These are phyloP conservation scores for Nematolebias whitei DNA, from an alignment of 2,113 vertebrate genomes.

Conservation along the genomic window DNA sequence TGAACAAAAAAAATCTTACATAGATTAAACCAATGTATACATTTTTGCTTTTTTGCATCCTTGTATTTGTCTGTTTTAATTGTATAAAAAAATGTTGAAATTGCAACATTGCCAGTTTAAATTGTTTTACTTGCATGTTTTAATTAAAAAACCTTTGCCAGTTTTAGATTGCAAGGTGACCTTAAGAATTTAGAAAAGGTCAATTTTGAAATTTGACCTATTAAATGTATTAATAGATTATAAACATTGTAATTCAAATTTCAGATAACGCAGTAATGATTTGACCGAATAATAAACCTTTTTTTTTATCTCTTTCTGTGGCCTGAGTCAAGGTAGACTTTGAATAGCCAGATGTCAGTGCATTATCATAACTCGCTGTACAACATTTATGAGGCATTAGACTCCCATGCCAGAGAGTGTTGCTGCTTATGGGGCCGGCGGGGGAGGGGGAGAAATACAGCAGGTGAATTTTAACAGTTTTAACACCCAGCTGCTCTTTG, in stretches of 20 bases:
- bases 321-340: constrained; percentile 32
- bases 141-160: no score
- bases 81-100: no score
- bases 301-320: constrained; percentile 33
- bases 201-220: no score
- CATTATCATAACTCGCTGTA: constrained; percentile 64
- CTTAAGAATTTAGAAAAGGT: no score
- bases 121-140: no score
- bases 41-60: no score
- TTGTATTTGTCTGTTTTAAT: no score
- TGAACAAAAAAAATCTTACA: no score
- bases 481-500: neutral
- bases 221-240: neutral
- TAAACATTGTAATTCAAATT: neutral
- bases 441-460: constrained; percentile 25
- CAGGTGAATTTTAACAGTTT: constrained; percentile 40
- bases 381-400: constrained; percentile 76
- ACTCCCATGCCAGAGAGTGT: constrained; percentile 41
- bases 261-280: neutral
- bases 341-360: constrained; percentile 68
- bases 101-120: no score
- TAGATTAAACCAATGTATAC: no score
- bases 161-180: no score
- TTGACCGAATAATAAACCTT: neutral
- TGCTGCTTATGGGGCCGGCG: constrained; percentile 45